Conservation (phyloP, 2,888 invertebrate species). For the Limnephilus auricula region DNA sequence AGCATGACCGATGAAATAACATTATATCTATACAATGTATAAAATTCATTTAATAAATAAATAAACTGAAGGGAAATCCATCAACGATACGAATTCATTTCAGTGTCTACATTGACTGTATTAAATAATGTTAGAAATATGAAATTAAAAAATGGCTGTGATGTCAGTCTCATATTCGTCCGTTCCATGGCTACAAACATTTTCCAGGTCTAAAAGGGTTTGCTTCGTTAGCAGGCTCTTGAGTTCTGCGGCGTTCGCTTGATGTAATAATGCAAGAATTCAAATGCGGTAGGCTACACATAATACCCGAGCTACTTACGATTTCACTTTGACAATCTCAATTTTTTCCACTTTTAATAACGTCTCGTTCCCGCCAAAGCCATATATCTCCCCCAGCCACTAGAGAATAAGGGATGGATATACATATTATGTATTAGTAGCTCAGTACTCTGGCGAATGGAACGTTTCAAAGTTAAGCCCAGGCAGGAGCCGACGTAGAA, state of each 20-base stretch:
- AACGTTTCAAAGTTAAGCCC: conserved; percentile 53
- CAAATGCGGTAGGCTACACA: conserved; percentile 54
- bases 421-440: background rate
- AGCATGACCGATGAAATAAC: too few species aligned
- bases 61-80: too few species aligned
- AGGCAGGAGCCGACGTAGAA: conserved; percentile 54
- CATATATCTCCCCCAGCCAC: background rate
- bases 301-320: conserved; percentile 54
- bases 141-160: background rate
- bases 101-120: too few species aligned
- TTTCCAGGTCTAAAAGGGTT: conserved; percentile 47
- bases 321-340: conserved; percentile 57
- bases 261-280: conserved; percentile 58
- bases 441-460: background rate
- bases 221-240: conserved; percentile 52
- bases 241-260: conserved; percentile 47
- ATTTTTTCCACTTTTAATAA: conserved; percentile 42
- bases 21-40: too few species aligned
- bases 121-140: background rate
- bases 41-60: too few species aligned
- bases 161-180: too few species aligned
- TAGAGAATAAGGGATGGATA: conserved; percentile 34
- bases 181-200: conserved; percentile 2
- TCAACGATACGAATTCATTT: too few species aligned
- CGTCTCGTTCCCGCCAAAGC: conserved; percentile 51